Percentiles rank a stretch among this genome's conserved stretches.
phyloP scores from a whole-genome alignment of 2,888 invertebrate species.

The Clanis bilineata region DNA sequence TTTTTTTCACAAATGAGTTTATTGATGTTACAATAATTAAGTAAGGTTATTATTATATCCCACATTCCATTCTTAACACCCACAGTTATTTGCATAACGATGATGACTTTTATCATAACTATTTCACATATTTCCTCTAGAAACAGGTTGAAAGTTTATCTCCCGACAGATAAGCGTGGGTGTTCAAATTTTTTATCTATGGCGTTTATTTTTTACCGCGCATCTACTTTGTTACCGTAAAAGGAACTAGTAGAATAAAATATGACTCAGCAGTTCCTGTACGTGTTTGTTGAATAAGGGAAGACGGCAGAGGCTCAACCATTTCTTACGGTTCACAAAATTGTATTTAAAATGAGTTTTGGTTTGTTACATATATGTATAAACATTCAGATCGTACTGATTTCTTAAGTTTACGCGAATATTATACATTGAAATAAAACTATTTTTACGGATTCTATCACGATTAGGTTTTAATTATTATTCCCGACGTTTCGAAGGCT shows the following conservation, averaged over 20 bases:
- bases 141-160: constrained; percentile 24
- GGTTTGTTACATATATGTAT: too few species aligned
- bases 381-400: too few species aligned
- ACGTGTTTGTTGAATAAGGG: not conserved
- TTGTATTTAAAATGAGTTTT: not conserved
- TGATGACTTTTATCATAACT: constrained; percentile 24
- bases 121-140: constrained; percentile 22
- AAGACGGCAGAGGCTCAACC: not conserved
- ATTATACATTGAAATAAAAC: too few species aligned
- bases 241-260: not conserved
- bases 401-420: too few species aligned
- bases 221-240: not conserved
- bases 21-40: not conserved
- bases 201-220: not conserved
- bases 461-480: too few species aligned
- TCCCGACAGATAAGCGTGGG: constrained; percentile 19
- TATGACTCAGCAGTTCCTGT: not conserved
- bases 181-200: constrained; percentile 2
- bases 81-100: constrained; percentile 23
- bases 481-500: too few species aligned
- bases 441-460: too few species aligned
- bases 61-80: not conserved
- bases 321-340: not conserved
- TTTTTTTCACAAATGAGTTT: too few species aligned
- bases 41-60: not conserved